phyloP scores from a whole-genome alignment of 1,140 invertebrate genomes.

The Halictus rubicundus region DNA sequence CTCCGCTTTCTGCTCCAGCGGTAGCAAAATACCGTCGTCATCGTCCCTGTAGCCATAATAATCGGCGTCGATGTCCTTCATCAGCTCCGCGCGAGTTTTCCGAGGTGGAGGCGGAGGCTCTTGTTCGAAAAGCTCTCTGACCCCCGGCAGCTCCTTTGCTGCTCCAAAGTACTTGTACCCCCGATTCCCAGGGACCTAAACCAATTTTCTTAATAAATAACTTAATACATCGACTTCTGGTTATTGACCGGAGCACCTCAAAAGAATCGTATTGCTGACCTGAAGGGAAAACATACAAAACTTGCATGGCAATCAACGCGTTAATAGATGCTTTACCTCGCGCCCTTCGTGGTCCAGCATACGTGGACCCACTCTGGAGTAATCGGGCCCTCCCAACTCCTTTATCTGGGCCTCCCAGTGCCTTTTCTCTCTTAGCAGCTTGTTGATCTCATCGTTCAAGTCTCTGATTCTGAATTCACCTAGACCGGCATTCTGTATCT shows the following conservation, averaged over 20 bases:
- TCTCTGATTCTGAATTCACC: slow-evolving; percentile 99
- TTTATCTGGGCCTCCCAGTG: slow-evolving; percentile 99
- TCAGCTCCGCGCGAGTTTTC: slow-evolving; percentile 96
- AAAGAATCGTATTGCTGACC: background rate
- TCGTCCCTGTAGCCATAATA: slow-evolving; percentile 99
- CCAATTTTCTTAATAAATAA: no score
- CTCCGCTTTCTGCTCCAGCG: slow-evolving; percentile 92
- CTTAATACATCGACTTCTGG: no score
- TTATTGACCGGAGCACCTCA: background rate
- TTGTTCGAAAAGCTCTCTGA: slow-evolving; percentile 98
- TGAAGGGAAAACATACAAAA: no score
- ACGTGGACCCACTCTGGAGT: slow-evolving; percentile 93
- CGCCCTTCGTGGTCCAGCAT: slow-evolving; percentile 98
- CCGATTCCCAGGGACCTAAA: slow-evolving; percentile 92
- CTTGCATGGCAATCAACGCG: no score
- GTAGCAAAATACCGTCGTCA: slow-evolving; percentile 96
- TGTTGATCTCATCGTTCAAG: slow-evolving; percentile 99
- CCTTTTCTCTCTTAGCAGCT: slow-evolving; percentile 95
- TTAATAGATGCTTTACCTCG: slow-evolving; percentile 83
- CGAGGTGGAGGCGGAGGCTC: slow-evolving; percentile 93
- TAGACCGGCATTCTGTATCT: slow-evolving; percentile 99
- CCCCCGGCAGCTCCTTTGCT: slow-evolving; percentile 98
- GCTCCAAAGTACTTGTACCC: slow-evolving; percentile 99
- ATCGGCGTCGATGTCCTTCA: slow-evolving; percentile 98
- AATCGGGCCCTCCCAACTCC: slow-evolving; percentile 97